A percentile compares a stretch with the other conserved stretches of the same genome.
Evolutionary conservation across 2,888 invertebrate genomes (phyloP).

Genomic region (Tanytarsus gracilentus): DNA sequence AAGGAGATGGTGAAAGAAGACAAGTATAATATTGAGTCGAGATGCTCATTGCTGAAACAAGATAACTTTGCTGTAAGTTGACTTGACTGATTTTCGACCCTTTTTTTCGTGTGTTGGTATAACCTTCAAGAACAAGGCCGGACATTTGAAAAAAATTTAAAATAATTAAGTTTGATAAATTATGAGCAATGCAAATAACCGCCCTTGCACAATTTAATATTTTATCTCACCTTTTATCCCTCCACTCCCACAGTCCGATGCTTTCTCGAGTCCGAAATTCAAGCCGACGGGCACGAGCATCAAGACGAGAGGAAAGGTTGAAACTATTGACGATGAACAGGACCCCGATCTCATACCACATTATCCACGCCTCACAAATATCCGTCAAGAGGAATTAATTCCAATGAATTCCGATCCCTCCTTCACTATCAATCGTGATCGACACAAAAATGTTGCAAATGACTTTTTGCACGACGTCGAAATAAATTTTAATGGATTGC

Average conservation of each 20-base stretch:
- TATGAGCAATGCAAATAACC: not conserved
- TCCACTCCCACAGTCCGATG: conserved; percentile 24
- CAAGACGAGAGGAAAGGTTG: conserved; percentile 24
- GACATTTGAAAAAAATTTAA: not conserved
- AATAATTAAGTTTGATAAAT: conserved; percentile 1
- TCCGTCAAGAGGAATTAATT: conserved; percentile 16
- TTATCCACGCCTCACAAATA: conserved; percentile 23
- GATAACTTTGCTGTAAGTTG: conserved; percentile 18
- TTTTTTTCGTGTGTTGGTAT: too few species aligned
- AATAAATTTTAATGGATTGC: conserved; percentile 17
- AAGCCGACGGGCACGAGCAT: conserved; percentile 19
- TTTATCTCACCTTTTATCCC: not conserved
- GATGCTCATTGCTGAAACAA: conserved; percentile 20
- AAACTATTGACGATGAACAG: conserved; percentile 25
- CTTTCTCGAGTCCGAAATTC: conserved; percentile 25
- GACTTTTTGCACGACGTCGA: conserved; percentile 23
- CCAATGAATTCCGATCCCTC: conserved; percentile 24
- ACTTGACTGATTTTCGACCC: not conserved
- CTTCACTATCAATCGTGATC: conserved; percentile 20
- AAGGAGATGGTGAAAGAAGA: conserved; percentile 20
- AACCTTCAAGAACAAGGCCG: too few species aligned
- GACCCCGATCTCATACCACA: conserved; percentile 26
- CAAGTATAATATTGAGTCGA: conserved; percentile 23
- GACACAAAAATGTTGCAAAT: conserved; percentile 16
- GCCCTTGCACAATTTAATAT: not conserved